Percentiles rank a stretch among this genome's conserved stretches.
Evolutionary conservation across 2,113 vertebrate species (phyloP).

Genomic region (Microcebus lehilahytsara): DNA sequence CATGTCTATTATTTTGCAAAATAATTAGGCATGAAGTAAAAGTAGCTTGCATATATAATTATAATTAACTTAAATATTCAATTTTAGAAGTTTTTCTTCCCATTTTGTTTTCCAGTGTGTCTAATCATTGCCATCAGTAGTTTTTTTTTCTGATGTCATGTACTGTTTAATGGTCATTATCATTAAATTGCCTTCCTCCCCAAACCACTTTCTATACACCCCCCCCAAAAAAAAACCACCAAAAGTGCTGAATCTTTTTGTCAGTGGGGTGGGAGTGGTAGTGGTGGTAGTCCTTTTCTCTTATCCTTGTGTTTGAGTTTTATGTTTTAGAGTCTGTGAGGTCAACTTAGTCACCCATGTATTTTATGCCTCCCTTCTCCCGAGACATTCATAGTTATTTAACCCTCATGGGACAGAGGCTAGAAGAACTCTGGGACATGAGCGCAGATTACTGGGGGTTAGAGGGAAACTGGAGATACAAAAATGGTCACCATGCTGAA

Average conservation of each 20-base stretch:
- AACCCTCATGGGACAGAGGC: not conserved
- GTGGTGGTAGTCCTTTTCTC: not conserved
- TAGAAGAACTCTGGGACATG: not conserved
- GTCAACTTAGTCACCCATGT: not conserved
- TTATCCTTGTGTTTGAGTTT: not conserved
- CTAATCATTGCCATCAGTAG: not conserved
- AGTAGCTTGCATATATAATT: not conserved
- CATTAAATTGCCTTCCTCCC: not conserved
- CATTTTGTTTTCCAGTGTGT: not conserved
- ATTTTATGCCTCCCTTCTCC: not conserved
- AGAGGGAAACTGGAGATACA: not conserved
- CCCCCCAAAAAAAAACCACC: not conserved
- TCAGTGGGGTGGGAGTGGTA: not conserved
- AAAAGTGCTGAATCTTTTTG: not conserved
- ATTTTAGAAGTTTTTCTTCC: not conserved
- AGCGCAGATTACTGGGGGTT: not conserved
- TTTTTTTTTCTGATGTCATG: not conserved
- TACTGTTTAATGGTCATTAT: not conserved
- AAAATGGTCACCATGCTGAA: not conserved
- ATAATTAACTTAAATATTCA: not conserved
- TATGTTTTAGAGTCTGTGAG: not conserved
- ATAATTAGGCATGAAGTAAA: slow-evolving; percentile 29
- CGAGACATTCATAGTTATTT: not conserved
- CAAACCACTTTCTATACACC: not conserved
- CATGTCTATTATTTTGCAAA: not conserved